Conservation (phyloP, 2,888 invertebrate genomes). For the Hypena proboscidalis region DNA sequence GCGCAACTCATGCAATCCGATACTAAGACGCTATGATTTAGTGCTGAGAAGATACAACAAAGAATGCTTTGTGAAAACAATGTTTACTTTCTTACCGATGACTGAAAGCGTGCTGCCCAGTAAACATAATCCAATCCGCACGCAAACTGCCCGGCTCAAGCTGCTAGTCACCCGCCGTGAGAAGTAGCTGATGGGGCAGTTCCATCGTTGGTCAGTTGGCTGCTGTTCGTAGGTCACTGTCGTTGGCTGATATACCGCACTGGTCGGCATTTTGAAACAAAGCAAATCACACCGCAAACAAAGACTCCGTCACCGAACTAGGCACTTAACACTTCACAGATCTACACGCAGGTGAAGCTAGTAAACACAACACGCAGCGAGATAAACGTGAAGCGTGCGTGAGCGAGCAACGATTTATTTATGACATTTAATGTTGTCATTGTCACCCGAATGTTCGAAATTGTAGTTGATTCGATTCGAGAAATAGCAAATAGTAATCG, state of each 20-base stretch:
- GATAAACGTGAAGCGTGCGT: conserved; percentile 24
- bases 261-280: conserved; percentile 86
- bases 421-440: conserved; percentile 18
- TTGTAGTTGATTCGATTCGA: neutral
- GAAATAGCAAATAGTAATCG: neutral
- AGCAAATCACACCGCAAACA: conserved; percentile 43
- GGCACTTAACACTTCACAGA: conserved; percentile 38
- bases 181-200: conserved; percentile 84
- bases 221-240: conserved; percentile 90
- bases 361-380: conserved; percentile 42
- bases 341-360: conserved; percentile 31
- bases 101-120: conserved; percentile 74
- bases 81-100: conserved; percentile 65
- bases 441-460: neutral
- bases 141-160: conserved; percentile 73
- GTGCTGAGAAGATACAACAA: neutral
- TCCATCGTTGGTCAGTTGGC: conserved; percentile 83
- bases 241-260: conserved; percentile 92
- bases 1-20: neutral
- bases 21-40: neutral
- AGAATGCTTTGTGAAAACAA: conserved; percentile 1
- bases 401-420: conserved; percentile 43
- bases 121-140: conserved; percentile 72
- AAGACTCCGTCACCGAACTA: conserved; percentile 26
- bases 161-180: conserved; percentile 80